phyloP scores from a whole-genome alignment of 2,113 vertebrate genomes.

The Ondatra zibethicus region DNA sequence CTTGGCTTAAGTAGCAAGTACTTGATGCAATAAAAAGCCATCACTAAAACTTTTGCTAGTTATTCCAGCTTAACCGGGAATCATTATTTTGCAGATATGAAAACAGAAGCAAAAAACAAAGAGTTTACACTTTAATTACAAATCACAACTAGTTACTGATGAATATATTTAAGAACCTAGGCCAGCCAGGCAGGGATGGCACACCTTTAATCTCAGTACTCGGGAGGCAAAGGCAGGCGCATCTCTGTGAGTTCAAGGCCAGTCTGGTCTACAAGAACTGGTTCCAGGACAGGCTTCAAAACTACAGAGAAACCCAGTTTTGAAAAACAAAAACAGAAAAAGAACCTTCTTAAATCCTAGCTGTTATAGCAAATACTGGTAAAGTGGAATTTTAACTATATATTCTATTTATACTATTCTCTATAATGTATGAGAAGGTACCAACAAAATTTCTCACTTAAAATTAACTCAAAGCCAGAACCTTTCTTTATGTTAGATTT shows the following conservation, averaged over 20 bases:
- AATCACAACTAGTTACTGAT: background rate
- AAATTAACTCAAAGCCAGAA: background rate
- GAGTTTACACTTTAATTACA: background rate
- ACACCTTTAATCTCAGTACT: too few relatives aligned
- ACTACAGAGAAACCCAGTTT: too few relatives aligned
- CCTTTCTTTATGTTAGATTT: background rate
- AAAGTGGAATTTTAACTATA: background rate
- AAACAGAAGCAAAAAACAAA: background rate
- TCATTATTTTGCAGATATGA: background rate
- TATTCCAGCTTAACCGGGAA: conserved; percentile 2
- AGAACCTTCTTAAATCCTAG: background rate
- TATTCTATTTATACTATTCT: background rate
- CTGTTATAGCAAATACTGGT: background rate
- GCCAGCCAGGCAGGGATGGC: fast-evolving
- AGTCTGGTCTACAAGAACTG: too few relatives aligned
- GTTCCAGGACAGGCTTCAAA: too few relatives aligned
- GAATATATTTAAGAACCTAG: background rate
- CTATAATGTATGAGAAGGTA: background rate
- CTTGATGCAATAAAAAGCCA: background rate
- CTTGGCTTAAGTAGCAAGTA: background rate
- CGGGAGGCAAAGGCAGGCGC: too few relatives aligned
- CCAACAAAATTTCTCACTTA: background rate
- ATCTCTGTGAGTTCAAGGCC: too few relatives aligned
- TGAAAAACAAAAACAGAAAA: too few relatives aligned
- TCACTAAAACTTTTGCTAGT: background rate